phyloP scores from a whole-genome alignment of 2,113 vertebrate species.

The Amphiprion percula region DNA sequence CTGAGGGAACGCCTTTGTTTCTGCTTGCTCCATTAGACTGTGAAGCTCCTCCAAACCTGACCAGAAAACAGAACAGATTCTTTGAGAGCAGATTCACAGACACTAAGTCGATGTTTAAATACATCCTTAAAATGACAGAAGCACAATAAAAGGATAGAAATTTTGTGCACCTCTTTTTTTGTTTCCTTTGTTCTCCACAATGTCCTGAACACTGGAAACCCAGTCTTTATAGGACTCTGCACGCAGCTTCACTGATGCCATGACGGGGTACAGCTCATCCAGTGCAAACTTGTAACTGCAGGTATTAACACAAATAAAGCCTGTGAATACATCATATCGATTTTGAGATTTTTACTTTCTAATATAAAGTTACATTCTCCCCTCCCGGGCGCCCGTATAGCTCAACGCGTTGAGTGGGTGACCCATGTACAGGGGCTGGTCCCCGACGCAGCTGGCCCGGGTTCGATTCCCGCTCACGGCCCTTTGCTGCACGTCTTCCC shows the following conservation, averaged over 20 bases:
- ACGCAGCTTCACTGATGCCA: constrained; percentile 88
- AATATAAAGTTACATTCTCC: no score
- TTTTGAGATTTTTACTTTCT: no score
- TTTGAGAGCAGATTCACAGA: not conserved
- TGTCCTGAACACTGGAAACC: constrained; percentile 88
- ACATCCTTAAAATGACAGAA: not conserved
- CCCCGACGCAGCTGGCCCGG: no score
- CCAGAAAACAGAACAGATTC: not conserved
- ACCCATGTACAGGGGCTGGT: no score
- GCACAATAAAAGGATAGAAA: not conserved
- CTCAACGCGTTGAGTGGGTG: no score
- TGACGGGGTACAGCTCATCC: constrained; percentile 90
- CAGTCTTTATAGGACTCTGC: constrained; percentile 93
- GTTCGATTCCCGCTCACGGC: no score
- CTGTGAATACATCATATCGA: not conserved
- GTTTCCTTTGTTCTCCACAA: constrained; percentile 89
- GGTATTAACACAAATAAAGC: not conserved
- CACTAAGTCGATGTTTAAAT: not conserved
- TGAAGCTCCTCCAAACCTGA: constrained; percentile 92
- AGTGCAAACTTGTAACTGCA: constrained; percentile 92
- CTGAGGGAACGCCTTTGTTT: constrained; percentile 90
- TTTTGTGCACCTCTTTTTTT: constrained; percentile 87
- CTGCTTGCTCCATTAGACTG: constrained; percentile 91
- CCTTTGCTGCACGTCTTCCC: no score
- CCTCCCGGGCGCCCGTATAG: no score